Evolutionary conservation across 2,113 vertebrate genomes (phyloP).

Genomic region (Ptyas mucosa): DNA sequence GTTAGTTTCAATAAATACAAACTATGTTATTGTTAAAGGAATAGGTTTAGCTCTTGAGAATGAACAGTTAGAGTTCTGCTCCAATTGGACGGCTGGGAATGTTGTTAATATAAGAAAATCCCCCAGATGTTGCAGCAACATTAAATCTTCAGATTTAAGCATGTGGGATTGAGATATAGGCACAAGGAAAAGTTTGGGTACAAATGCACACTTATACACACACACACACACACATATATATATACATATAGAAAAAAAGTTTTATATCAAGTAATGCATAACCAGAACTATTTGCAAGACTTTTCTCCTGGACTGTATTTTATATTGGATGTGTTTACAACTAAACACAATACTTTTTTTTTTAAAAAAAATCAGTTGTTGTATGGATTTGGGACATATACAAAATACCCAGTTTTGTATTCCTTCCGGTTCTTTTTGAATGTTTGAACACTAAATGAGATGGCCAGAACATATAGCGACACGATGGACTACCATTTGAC

Average conservation of each 20-base stretch:
- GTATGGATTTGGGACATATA: neutral
- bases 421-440: neutral
- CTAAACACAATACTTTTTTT: neutral
- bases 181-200: conserved; percentile 1
- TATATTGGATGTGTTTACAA: neutral
- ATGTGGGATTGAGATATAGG: conserved; percentile 20
- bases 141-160: neutral
- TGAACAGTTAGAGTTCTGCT: conserved; percentile 21
- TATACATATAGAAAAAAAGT: neutral
- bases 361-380: neutral
- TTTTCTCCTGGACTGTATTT: neutral
- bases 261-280: neutral
- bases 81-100: conserved; percentile 34
- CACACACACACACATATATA: too few species aligned
- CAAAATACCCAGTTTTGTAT: neutral
- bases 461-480: neutral
- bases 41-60: conserved; percentile 7
- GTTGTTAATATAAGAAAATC: conserved; percentile 13
- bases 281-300: neutral
- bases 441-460: neutral
- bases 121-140: conserved; percentile 37
- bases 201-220: neutral
- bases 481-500: neutral
- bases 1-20: neutral
- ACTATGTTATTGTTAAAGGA: neutral